These are phyloP conservation scores for Ciconia stormi DNA, from an alignment of 2,113 vertebrate species.

Conservation along the genomic window DNA sequence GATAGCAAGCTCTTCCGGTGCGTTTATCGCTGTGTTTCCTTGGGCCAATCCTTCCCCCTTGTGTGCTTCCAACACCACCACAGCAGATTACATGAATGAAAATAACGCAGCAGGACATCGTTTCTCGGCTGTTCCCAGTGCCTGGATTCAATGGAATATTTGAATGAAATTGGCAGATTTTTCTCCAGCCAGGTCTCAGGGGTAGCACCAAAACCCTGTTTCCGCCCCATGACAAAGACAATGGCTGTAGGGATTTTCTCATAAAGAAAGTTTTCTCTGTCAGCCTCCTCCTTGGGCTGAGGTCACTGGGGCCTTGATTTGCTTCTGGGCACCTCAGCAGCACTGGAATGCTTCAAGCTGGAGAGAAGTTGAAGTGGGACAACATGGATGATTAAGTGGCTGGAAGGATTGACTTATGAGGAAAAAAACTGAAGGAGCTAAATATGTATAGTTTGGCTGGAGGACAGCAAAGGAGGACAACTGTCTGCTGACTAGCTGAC, in stretches of 20 bases:
- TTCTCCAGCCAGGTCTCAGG: neutral
- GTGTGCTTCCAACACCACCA: neutral
- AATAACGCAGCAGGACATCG: rapidly evolving
- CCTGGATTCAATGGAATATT: neutral
- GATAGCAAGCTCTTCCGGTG: neutral
- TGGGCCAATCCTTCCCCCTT: neutral
- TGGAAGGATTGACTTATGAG: conserved; percentile 51
- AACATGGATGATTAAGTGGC: neutral
- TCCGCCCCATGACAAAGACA: neutral
- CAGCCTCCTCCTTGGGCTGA: neutral
- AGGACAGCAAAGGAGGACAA: conserved; percentile 2
- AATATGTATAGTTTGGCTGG: conserved; percentile 14
- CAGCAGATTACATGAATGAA: neutral
- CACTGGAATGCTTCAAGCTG: neutral
- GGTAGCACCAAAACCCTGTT: neutral
- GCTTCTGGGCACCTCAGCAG: neutral
- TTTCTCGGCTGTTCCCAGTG: neutral
- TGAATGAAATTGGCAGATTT: neutral
- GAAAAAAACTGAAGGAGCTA: conserved; percentile 9
- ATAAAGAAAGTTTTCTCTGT: neutral
- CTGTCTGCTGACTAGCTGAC: neutral
- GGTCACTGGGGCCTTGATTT: neutral
- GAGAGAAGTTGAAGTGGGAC: conserved; percentile 23
- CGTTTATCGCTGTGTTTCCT: rapidly evolving
- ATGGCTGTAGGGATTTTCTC: conserved; percentile 31